Evolutionary conservation across 2,113 vertebrate species (phyloP), one percentile per base, ranked within the genome.

Genomic region (Hippoglossus stenolepis): DNA sequence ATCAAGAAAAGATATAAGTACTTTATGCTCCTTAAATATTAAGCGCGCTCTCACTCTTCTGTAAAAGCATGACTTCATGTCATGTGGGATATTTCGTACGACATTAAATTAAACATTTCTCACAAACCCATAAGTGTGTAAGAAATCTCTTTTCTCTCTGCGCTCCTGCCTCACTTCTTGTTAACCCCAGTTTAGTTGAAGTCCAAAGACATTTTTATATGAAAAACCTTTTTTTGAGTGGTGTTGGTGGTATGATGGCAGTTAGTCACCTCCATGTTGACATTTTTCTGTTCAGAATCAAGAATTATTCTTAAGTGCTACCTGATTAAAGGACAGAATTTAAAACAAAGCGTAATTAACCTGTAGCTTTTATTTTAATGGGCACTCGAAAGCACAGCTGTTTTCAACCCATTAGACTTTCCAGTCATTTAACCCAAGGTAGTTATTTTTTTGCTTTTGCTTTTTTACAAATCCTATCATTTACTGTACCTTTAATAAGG

Each of bases 41-140:
- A 82, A 87, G 62, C 51, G 28, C 43, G 47, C 65, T 63, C 47
- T 72, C 64, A 60, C 72, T 82, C 61, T 62, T 72, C 67, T 59
- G 58, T 82, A 80, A 83, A 85, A 62, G 77, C 69, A 58, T 14
- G 2, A 66, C 80, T 82, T 79, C 40, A 69, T 76, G 81, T 70
- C 68, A 86, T 80, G 80, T 70, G 59, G 43, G 70, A 84, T 77
- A 90, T 82, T 80, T 80, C 70, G 43, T 59, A 31, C 65, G 84
- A 83, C 82, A 75, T 87, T 85, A 87, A 87, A 86, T 87, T 83
- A 87, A 88, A 85, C 83, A 90, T 87, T 86, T 71, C 63, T 83
- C 75, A 70, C 75, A 71, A 70, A 75, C 70, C 72, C 63, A 79
- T 67, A 82, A 71, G 58, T 70, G 49, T 38, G 6, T 26, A 24